These are phyloP conservation scores for Leptoteleia sp. DNA, from an alignment of 1,140 invertebrate genomes.

Conservation along the genomic window DNA sequence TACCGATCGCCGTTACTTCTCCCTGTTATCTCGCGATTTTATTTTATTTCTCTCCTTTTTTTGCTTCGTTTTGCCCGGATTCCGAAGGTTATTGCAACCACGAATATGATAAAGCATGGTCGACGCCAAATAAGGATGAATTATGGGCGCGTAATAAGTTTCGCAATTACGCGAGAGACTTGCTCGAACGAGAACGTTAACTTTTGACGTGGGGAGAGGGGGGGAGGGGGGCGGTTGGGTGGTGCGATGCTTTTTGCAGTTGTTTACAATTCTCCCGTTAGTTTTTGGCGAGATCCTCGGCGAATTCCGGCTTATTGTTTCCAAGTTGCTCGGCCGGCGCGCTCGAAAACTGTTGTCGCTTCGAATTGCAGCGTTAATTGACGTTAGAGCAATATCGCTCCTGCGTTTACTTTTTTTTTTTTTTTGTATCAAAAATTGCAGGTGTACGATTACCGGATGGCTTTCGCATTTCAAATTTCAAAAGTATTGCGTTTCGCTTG, in stretches of 20 bases:
- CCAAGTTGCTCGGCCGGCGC: background rate
- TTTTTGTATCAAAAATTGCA: background rate
- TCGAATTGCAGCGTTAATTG: conserved; percentile 20
- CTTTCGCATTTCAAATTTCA: background rate
- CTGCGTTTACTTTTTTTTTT: too few relatives aligned
- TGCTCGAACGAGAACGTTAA: background rate
- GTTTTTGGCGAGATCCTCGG: conserved; percentile 8
- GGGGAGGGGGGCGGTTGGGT: too few relatives aligned
- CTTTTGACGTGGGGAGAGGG: conserved; percentile 5
- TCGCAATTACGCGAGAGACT: background rate
- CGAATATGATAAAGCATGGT: too few relatives aligned
- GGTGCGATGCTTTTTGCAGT: background rate
- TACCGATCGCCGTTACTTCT: conserved; percentile 22
- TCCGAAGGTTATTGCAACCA: too few relatives aligned
- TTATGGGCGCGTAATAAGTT: background rate
- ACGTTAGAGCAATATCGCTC: conserved; percentile 1
- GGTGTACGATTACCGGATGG: conserved; percentile 12
- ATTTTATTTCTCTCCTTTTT: too few relatives aligned
- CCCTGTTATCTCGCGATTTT: conserved; percentile 1
- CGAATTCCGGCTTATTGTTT: background rate
- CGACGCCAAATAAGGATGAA: background rate
- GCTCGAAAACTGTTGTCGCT: background rate
- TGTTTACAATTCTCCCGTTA: conserved; percentile 14
- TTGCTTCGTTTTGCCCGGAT: too few relatives aligned
- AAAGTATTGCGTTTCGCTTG: conserved; percentile 10